Base-by-base conservation (phyloP, 2,113 vertebrate genomes). In the Tachycineta bicolor region DNA sequence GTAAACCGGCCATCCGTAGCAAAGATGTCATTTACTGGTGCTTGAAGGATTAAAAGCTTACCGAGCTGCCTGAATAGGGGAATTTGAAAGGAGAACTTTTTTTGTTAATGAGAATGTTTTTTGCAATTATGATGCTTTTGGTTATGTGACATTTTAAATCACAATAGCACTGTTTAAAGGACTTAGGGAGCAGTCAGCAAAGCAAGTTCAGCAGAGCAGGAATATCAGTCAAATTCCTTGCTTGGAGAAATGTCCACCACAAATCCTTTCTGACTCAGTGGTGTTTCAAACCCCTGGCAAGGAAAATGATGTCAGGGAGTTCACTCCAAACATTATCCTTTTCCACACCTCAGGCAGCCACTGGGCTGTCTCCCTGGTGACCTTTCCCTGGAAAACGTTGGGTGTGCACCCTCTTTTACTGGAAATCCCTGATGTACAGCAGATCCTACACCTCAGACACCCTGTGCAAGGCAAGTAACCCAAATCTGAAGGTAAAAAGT, bases 41-140 rank as follows among this genome's bases (percentile, higher is more conserved):
- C 75, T 94, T 77, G 84, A 88, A 91, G 70, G 92, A 92, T 97
- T 95, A 96, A 95, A 83, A 90, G 90, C 90, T 94, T 97, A 93
- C 19, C 52, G 55, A 89, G 64, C 71, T 67, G 50, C 39, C 55
- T 94, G 83, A 97, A 95, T 92, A 86, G 34, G 24, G 23, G 70
- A 83, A 80, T 88, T 92, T 88, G 79, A 90, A 85, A 90, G 37
- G 26, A 84, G 14, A 83, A 86, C 46, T 73, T 91, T 92, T 56
- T 93, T 94, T 73, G 67, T 88, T 97, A 95, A 97, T 92, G 92
- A 69, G 74, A 80, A 93, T 70, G 55, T 74, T 94, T 96, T 90
- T 88, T 70, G 88, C 55, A 77, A 81, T 95, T 77, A 93, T 1
- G 7, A 59, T 90, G 75, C 41, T 95, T 85, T 93, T 46, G 83